A percentile compares a stretch with the other conserved stretches of the same genome.
Conservation (phyloP, 2,797 vertebrate genomes). For the Myripristis murdjan region DNA sequence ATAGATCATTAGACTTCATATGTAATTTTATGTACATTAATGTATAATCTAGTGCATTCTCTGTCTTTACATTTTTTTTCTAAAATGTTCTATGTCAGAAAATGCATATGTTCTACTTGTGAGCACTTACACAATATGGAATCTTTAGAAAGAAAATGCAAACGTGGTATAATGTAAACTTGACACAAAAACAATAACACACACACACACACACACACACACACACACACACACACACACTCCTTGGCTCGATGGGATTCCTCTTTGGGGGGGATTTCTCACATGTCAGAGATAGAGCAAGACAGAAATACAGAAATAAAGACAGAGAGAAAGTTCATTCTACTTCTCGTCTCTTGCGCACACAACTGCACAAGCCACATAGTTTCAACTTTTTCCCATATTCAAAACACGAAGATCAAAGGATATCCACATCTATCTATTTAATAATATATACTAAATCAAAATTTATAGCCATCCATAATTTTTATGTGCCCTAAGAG, state of each 20-base stretch:
- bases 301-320: not conserved
- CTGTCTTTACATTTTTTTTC: too few species aligned
- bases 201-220: conserved; percentile 1
- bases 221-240: conserved; percentile 2
- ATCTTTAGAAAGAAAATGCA: too few species aligned
- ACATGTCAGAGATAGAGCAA: too few species aligned
- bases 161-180: too few species aligned
- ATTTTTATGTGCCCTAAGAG: conserved; percentile 35
- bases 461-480: conserved; percentile 39
- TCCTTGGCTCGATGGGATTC: not conserved
- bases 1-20: too few species aligned
- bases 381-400: conserved; percentile 31
- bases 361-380: not conserved
- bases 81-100: too few species aligned
- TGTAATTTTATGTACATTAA: too few species aligned
- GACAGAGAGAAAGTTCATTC: not conserved
- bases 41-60: too few species aligned
- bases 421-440: conserved; percentile 7
- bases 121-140: too few species aligned
- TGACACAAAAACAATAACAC: not conserved
- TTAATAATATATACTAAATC: conserved; percentile 16
- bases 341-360: not conserved
- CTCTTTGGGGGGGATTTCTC: too few species aligned
- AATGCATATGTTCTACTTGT: too few species aligned
- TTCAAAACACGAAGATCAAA: conserved; percentile 10